Evolutionary conservation across 2,888 invertebrate species (phyloP), one percentile per base, ranked within the genome.

Genomic region (Syritta pipiens): DNA sequence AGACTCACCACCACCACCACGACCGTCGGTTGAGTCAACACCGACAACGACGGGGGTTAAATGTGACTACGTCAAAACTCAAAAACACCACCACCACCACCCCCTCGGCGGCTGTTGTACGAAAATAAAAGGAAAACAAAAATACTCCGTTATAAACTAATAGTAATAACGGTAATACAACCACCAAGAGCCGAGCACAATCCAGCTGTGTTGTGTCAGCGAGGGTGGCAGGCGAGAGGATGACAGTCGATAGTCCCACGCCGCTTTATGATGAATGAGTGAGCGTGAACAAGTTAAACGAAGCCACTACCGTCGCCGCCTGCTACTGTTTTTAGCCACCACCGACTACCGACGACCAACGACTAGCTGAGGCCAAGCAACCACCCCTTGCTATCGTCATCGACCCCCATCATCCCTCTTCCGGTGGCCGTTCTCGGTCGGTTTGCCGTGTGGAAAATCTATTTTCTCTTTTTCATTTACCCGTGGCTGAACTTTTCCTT

Each of bases 131-230:
- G 22, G 9, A 46, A 24, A 26, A 49, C 32, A 24, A 46, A 60
- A 17, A 62, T 71, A 65, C 35, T 59, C 71, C 57, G 55, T 77
- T 60, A 67, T 68, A 68, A 79, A 74, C 77, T 77, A 68, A 74
- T 68, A 74, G 74, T 79, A 67, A 79, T 79, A 79, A 72, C 60
- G 79, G 72, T 79, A 67, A 72, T 79, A 74, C 55, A 62, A 79
- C 67, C 74, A 68, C 67, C 74, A 63, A 17, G 37, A 79, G 62
- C 65, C 42, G 26, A 55, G 72, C 53, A 60, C 55, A 51, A 69
- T 49, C 53, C 37, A 28, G 17, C n/a, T n/a, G n/a, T n/a, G n/a
- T n/a, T n/a, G n/a, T n/a, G n/a, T n/a, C n/a, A n/a, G n/a, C n/a
- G n/a, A n/a, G n/a, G n/a, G n/a, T 32, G 7, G 19, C 63, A 63